Conservation (phyloP, 1,140 invertebrate species). For the Aphaenogaster rudis region DNA sequence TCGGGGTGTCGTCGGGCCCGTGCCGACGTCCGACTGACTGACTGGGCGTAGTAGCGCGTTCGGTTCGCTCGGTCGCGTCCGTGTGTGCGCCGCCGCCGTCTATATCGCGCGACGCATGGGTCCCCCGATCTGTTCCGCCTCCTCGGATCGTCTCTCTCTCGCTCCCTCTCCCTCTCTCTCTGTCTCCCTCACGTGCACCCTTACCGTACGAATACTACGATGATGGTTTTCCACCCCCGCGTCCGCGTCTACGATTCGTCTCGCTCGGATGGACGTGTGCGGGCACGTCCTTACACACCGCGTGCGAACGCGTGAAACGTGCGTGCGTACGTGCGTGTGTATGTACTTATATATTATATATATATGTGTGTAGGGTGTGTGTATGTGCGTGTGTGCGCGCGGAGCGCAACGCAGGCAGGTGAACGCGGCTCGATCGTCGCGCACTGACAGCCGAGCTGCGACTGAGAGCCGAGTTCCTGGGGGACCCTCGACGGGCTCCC, state of each 20-base stretch:
- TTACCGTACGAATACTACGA: background rate
- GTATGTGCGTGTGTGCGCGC: slow-evolving; percentile 9
- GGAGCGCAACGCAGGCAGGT: slow-evolving; percentile 20
- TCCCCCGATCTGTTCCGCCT: slow-evolving; percentile 14
- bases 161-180: slow-evolving; percentile 1
- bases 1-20: slow-evolving; percentile 46
- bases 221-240: slow-evolving; percentile 34
- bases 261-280: slow-evolving; percentile 39
- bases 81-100: slow-evolving; percentile 35
- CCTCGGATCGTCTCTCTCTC: slow-evolving; percentile 1
- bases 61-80: slow-evolving; percentile 8
- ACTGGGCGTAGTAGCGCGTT: slow-evolving; percentile 61
- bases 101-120: slow-evolving; percentile 45
- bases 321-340: slow-evolving; percentile 49
- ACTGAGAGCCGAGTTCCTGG: slow-evolving; percentile 69
- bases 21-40: slow-evolving; percentile 56
- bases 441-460: slow-evolving; percentile 76
- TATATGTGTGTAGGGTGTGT: background rate
- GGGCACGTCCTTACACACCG: slow-evolving; percentile 44
- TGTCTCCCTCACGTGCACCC: slow-evolving; percentile 11
- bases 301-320: slow-evolving; percentile 50
- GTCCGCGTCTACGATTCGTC: slow-evolving; percentile 36
- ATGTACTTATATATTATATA: slow-evolving; percentile 23
- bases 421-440: slow-evolving; percentile 70
- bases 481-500: slow-evolving; percentile 57